phyloP scores from a whole-genome alignment of 2,888 invertebrate species.

The Drosophila eohydei region DNA sequence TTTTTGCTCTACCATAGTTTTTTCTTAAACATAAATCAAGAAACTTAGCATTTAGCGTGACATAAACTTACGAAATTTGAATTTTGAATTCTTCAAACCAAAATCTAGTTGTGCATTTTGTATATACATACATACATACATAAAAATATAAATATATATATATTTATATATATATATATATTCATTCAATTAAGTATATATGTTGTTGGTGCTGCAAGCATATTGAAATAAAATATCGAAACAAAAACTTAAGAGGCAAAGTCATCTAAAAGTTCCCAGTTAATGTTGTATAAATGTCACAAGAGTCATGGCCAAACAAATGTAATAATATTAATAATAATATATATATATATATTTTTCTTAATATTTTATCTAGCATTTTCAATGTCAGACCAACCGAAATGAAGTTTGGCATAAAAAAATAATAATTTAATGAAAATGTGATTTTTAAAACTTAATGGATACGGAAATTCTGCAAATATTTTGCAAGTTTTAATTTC shows the following conservation, averaged over 20 bases:
- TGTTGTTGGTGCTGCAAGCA: slow-evolving; percentile 77
- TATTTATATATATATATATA: slow-evolving; percentile 4
- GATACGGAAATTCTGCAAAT: slow-evolving; percentile 22
- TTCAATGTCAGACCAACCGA: slow-evolving; percentile 20
- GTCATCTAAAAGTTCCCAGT: slow-evolving; percentile 56
- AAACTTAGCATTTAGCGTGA: slow-evolving; percentile 60
- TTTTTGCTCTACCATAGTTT: slow-evolving; percentile 55
- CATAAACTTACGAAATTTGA: slow-evolving; percentile 50
- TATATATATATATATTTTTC: slow-evolving; percentile 57
- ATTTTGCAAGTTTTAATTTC: slow-evolving; percentile 25
- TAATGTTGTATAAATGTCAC: slow-evolving; percentile 64
- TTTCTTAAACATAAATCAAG: slow-evolving; percentile 48
- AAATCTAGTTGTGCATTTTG: slow-evolving; percentile 77
- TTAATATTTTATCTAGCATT: slow-evolving; percentile 45
- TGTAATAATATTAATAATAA: slow-evolving; percentile 22
- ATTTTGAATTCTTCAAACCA: slow-evolving; percentile 66
- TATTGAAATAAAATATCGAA: slow-evolving; percentile 58
- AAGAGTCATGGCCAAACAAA: slow-evolving; percentile 48
- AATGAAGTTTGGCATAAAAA: background rate
- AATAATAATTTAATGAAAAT: slow-evolving; percentile 14
- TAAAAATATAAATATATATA: slow-evolving; percentile 51
- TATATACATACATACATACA: slow-evolving; percentile 61
- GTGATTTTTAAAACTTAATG: slow-evolving; percentile 35
- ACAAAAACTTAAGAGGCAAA: slow-evolving; percentile 36
- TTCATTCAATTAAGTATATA: slow-evolving; percentile 35